phyloP scores from a whole-genome alignment of 2,113 vertebrate species.

The Diadophis punctatus region DNA sequence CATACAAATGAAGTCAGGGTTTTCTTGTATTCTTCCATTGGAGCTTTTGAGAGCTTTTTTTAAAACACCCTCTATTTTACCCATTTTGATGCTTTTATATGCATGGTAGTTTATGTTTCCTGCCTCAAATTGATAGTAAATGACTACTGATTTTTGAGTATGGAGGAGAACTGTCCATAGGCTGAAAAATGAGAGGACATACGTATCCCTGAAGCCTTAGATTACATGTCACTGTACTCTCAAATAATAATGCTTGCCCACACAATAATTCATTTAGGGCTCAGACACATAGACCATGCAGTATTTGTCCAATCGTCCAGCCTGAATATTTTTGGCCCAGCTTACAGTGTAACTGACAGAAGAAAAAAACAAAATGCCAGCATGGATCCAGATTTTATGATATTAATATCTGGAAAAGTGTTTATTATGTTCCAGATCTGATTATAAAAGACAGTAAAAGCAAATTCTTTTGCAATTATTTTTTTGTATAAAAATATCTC shows the following conservation, averaged over 20 bases:
- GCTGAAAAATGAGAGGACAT: not conserved
- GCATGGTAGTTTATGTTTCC: not conserved
- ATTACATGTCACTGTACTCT: not conserved
- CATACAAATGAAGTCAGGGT: not conserved
- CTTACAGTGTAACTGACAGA: not conserved
- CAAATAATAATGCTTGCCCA: not conserved
- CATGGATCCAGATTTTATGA: not conserved
- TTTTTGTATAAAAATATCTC: not conserved
- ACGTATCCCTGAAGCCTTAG: not conserved
- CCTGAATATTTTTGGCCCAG: not conserved
- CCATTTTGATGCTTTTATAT: not conserved
- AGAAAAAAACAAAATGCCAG: not conserved
- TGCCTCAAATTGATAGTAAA: not conserved
- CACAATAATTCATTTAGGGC: not conserved
- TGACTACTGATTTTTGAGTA: not conserved
- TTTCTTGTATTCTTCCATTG: not conserved
- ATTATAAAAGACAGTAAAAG: not conserved
- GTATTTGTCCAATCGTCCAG: not conserved
- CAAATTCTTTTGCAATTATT: not conserved
- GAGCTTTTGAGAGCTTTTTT: not conserved
- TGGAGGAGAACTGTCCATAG: not conserved
- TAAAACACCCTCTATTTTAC: not conserved
- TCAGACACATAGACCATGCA: not conserved
- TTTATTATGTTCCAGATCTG: not conserved
- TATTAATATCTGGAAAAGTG: not conserved